These are phyloP conservation scores for Chondrosia reniformis DNA, from an alignment of 37 sponge, comb jelly and placozoan species.

Conservation along the genomic window DNA sequence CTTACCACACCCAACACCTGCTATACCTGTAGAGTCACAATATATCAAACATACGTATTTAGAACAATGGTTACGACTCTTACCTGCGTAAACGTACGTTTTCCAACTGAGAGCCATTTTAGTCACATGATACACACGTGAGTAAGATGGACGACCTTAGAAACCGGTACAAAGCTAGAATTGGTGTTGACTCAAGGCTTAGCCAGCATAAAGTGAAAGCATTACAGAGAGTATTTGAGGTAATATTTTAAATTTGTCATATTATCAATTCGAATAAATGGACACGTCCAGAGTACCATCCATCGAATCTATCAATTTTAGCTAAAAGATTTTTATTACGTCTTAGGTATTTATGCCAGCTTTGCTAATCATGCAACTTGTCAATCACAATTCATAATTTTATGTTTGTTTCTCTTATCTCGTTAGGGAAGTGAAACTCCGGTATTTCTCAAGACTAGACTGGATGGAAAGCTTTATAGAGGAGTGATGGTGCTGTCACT, in stretches of 20 bases:
- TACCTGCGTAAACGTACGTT: constrained; percentile 24
- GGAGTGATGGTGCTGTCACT: constrained; percentile 35
- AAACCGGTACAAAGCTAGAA: constrained; percentile 18
- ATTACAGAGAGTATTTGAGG: constrained; percentile 42
- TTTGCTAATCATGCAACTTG: no score
- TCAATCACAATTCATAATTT: no score
- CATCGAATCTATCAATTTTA: no score
- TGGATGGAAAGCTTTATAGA: constrained; percentile 4
- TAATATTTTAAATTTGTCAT: no score
- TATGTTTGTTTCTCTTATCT: not conserved
- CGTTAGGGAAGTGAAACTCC: not conserved
- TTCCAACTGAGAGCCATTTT: constrained; percentile 29
- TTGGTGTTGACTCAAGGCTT: constrained; percentile 11
- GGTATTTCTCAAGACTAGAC: not conserved
- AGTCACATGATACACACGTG: not conserved
- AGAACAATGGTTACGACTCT: not conserved
- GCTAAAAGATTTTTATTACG: no score
- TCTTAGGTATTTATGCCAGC: no score
- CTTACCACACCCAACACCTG: constrained; percentile 47
- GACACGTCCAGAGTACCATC: no score
- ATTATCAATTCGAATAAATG: no score
- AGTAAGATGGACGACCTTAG: constrained; percentile 32
- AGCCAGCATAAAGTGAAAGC: constrained; percentile 25
- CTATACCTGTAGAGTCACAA: constrained; percentile 28
- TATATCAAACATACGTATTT: not conserved